Evolutionary conservation across 2,797 vertebrate species (phyloP).

Genomic region (Alca torda): DNA sequence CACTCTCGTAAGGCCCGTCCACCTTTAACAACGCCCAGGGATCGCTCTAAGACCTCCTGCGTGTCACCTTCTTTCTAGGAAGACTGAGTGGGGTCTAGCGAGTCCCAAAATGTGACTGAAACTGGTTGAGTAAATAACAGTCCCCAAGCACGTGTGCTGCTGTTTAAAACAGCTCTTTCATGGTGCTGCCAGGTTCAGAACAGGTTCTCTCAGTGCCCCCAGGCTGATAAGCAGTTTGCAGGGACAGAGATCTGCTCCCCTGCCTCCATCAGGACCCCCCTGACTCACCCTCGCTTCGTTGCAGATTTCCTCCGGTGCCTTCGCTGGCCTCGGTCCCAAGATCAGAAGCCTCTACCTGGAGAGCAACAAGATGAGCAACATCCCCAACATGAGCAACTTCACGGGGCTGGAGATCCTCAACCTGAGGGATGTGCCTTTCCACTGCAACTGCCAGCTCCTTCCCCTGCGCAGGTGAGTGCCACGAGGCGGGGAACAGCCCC

Average conservation of each 20-base stretch:
- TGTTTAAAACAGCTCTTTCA: neutral
- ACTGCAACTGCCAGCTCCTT: constrained; percentile 90
- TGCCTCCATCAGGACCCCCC: neutral
- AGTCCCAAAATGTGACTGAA: neutral
- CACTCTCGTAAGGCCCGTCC: neutral
- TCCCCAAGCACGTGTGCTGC: neutral
- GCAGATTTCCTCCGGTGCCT: constrained; percentile 85
- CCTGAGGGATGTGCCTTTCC: constrained; percentile 88
- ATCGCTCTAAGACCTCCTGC: neutral
- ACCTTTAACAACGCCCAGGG: neutral
- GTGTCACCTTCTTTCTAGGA: neutral
- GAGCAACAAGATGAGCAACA: constrained; percentile 84
- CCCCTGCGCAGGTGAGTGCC: constrained; percentile 82
- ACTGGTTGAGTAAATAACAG: neutral
- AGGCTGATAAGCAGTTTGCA: neutral
- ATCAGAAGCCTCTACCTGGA: constrained; percentile 89
- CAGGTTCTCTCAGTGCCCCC: neutral
- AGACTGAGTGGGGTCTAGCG: neutral
- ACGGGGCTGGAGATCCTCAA: constrained; percentile 88
- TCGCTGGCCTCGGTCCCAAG: constrained; percentile 82
- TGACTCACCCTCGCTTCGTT: neutral
- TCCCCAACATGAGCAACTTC: constrained; percentile 81
- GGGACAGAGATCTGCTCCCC: neutral
- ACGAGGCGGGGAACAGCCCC: rapidly evolving
- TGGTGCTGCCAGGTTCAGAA: rapidly evolving